Evolutionary conservation across 1,140 invertebrate genomes (phyloP), one percentile per base, ranked within the genome.

Genomic region (Scaptodrosophila lebanonensis): DNA sequence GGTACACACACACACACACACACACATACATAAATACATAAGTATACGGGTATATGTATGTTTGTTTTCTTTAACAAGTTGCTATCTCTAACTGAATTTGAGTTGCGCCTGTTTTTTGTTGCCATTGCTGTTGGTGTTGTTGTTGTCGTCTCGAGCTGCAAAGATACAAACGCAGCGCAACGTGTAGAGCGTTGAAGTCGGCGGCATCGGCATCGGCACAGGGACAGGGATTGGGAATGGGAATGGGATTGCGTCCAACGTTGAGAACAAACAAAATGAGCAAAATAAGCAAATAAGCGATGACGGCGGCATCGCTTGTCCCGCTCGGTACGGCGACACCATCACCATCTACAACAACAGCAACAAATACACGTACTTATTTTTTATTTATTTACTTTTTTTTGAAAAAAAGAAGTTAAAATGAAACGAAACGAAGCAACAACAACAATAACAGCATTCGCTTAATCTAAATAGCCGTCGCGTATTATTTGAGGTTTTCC

Each of bases 391-490:
- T 8, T 4, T 25, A 25, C 22, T 25, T 8, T 25, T n/a, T 25
- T 3, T 8, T 4, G 27, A 22, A 61, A 11, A 18, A 30, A 43
- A 47, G 27, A 36, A 30, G 36, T 22, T 38, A 45, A 7, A 30
- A 13, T 30, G 18, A 53, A 61, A 53, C 29, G 50, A 64, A 40
- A 49, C 72, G 72, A 66, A 56, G 47, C 57, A 70, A 72, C 59
- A 72, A 68, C 45, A 71, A 51, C 56, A 72, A 66, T 64, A 65
- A 75, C 50, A 75, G 67, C 71, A 72, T 64, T 79, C 73, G 56
- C 75, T 79, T 79, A 79, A 82, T 79, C 73, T 73, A 79, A 79
- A 79, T 73, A 79, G 75, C 75, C 73, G 68, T 82, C 73, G 54
- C 65, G 73, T 75, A 82, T 73, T 79, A 79, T 82, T 73, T 79